Conservation (phyloP, 2,113 vertebrate genomes). For the Hippocampus mohnikei region DNA sequence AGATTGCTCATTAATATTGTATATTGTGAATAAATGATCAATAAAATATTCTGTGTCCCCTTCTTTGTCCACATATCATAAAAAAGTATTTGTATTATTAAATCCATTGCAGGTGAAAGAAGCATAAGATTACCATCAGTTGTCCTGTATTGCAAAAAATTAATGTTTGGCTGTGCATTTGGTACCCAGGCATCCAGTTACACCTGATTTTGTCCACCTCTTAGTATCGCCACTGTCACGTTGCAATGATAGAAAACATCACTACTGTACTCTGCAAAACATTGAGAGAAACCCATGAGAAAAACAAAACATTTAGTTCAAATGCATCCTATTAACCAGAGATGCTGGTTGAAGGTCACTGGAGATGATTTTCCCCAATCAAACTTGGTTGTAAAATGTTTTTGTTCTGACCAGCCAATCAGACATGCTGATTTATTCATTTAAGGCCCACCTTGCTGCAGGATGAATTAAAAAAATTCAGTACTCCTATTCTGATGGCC, state of each 20-base stretch:
- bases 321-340: too few relatives aligned
- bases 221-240: neutral
- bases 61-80: neutral
- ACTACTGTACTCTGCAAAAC: too few relatives aligned
- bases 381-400: too few relatives aligned
- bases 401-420: too few relatives aligned
- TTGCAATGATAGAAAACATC: neutral
- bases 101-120: neutral
- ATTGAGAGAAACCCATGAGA: neutral
- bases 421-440: too few relatives aligned
- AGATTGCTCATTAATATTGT: too few relatives aligned
- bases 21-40: conserved; percentile 1
- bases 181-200: too few relatives aligned
- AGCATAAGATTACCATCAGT: neutral
- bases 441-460: too few relatives aligned
- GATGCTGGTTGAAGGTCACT: too few relatives aligned
- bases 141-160: neutral
- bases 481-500: too few relatives aligned
- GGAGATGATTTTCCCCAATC: too few relatives aligned
- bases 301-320: neutral
- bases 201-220: neutral
- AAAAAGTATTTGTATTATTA: neutral
- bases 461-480: too few relatives aligned
- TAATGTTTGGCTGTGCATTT: neutral
- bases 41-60: neutral